These are phyloP conservation scores for Liodrosophila aerea DNA, from an alignment of 2,888 invertebrate species.

Conservation along the genomic window DNA sequence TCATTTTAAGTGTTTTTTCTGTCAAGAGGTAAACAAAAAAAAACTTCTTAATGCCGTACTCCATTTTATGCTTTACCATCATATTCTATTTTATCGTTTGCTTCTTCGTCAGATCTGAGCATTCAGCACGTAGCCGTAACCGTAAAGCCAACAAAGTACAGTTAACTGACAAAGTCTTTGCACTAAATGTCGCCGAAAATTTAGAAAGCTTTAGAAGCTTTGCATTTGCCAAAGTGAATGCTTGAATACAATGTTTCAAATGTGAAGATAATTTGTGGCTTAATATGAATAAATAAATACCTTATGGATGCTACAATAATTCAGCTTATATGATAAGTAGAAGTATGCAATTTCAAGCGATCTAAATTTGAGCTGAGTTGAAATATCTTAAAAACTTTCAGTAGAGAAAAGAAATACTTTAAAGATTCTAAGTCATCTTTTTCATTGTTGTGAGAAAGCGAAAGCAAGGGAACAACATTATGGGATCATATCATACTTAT, in stretches of 20 bases:
- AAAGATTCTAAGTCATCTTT: no score
- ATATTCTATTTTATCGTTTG: constrained; percentile 46
- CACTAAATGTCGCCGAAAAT: constrained; percentile 49
- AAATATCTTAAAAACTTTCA: no score
- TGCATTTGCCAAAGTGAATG: constrained; percentile 3
- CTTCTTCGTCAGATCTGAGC: constrained; percentile 1
- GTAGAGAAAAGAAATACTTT: no score
- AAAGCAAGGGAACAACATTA: no score
- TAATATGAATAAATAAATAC: no score
- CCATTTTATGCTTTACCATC: constrained; percentile 22
- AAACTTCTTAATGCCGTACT: constrained; percentile 19
- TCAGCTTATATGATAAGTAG: no score
- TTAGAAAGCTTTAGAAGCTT: constrained; percentile 23
- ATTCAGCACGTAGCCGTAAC: constrained; percentile 52
- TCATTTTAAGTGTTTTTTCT: neutral
- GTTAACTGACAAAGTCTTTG: constrained; percentile 57
- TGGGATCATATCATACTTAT: neutral
- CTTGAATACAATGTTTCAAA: constrained; percentile 20
- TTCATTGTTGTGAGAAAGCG: no score
- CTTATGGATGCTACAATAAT: no score
- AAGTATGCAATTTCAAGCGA: no score
- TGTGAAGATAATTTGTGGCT: neutral
- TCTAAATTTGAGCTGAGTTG: no score
- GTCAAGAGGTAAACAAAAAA: constrained; percentile 4
- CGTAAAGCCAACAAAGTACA: constrained; percentile 62